A percentile compares a stretch with the other conserved stretches of the same genome.
Evolutionary conservation across 2,888 invertebrate species (phyloP).

Genomic region (Digitonthophagus gazella): DNA sequence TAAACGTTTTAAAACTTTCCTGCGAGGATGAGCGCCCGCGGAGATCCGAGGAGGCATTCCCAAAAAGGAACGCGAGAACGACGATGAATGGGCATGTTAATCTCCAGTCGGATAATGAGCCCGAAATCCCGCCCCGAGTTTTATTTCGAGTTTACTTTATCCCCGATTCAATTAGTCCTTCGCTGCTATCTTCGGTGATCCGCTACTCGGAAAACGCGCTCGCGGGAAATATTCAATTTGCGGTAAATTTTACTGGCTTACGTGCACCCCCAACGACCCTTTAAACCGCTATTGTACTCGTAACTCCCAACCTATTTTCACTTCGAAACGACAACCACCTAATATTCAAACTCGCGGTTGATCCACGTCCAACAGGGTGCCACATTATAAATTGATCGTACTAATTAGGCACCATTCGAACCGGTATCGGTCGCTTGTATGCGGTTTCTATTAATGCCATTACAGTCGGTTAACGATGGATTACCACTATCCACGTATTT

Average conservation of each 20-base stretch:
- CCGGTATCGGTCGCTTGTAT: not conserved
- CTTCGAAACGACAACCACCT: too few species aligned
- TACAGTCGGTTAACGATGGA: not conserved
- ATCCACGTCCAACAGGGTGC: not conserved
- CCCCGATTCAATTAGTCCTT: not conserved
- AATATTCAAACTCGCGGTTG: not conserved
- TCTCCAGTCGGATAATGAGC: not conserved
- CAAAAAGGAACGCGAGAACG: not conserved
- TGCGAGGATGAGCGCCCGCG: not conserved
- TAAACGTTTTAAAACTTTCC: conserved; percentile 12
- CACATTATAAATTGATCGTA: not conserved
- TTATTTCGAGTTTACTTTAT: not conserved
- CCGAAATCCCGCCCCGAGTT: not conserved
- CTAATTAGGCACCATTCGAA: not conserved
- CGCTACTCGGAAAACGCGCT: not conserved
- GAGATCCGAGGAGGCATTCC: not conserved
- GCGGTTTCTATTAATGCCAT: not conserved
- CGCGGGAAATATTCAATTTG: not conserved
- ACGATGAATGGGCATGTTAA: not conserved
- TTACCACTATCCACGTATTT: too few species aligned
- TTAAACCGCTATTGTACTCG: too few species aligned
- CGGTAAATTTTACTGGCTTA: not conserved
- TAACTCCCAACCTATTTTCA: too few species aligned
- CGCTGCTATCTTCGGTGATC: not conserved
- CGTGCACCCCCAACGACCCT: too few species aligned